These are phyloP conservation scores for Telmatherina bonti DNA, from an alignment of 2,797 vertebrate species.

Conservation along the genomic window DNA sequence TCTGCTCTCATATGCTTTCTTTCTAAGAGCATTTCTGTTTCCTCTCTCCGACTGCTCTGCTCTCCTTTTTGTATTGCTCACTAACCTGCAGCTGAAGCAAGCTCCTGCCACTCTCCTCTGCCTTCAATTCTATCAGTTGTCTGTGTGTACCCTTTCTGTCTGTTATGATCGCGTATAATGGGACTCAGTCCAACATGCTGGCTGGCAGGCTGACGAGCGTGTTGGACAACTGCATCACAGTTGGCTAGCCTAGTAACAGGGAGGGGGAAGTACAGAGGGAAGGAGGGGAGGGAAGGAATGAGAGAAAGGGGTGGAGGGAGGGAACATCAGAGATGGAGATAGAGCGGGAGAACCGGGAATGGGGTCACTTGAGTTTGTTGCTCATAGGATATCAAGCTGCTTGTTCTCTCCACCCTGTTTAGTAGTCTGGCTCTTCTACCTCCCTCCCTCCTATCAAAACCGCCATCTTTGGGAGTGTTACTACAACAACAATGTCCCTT, in stretches of 20 bases:
- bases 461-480: slow-evolving; percentile 77
- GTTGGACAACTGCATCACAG: slow-evolving; percentile 82
- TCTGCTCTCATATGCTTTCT: slow-evolving; percentile 73
- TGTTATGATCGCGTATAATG: slow-evolving; percentile 78
- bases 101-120: slow-evolving; percentile 48
- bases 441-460: slow-evolving; percentile 68
- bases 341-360: slow-evolving; percentile 69
- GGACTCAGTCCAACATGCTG: slow-evolving; percentile 71
- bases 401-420: slow-evolving; percentile 72
- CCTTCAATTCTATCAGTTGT: slow-evolving; percentile 67
- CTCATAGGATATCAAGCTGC: slow-evolving; percentile 80
- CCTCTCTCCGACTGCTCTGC: slow-evolving; percentile 20
- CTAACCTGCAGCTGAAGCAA: slow-evolving; percentile 33
- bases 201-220: slow-evolving; percentile 75
- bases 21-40: slow-evolving; percentile 50
- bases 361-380: slow-evolving; percentile 86
- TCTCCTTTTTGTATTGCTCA: slow-evolving; percentile 34
- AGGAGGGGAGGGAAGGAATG: slow-evolving; percentile 35
- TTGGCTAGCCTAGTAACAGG: slow-evolving; percentile 69
- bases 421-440: slow-evolving; percentile 66
- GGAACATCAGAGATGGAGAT: slow-evolving; percentile 62
- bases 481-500: slow-evolving; percentile 60
- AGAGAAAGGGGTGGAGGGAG: slow-evolving; percentile 54
- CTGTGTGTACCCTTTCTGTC: slow-evolving; percentile 71
- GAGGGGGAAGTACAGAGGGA: slow-evolving; percentile 40